Conservation (phyloP, 2,113 vertebrate species). For the Ibidorhyncha struthersii region DNA sequence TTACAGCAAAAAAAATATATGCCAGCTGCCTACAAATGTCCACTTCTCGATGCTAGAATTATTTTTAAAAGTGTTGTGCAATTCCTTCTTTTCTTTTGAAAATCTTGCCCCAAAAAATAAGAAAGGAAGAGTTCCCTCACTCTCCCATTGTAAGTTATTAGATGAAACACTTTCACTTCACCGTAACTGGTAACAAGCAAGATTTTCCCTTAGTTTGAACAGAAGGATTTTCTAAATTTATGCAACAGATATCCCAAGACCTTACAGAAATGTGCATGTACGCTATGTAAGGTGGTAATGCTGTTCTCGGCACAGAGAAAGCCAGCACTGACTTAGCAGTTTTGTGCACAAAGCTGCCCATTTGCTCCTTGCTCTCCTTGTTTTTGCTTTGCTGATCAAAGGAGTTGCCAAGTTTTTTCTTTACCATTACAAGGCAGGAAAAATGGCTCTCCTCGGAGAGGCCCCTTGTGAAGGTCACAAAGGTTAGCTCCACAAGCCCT, state of each 20-base stretch:
- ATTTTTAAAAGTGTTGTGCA: not conserved
- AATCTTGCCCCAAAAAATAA: not conserved
- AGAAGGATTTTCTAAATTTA: not conserved
- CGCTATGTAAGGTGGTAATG: not conserved
- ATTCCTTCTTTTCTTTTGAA: not conserved
- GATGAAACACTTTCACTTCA: not conserved
- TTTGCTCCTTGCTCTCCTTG: constrained; percentile 84
- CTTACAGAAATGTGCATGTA: not conserved
- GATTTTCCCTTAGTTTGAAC: not conserved
- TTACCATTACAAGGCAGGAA: constrained; percentile 77
- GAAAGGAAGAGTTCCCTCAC: not conserved
- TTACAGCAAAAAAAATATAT: not conserved
- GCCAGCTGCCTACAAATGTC: not conserved
- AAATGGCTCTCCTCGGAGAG: constrained; percentile 78
- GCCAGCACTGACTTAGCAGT: constrained; percentile 80
- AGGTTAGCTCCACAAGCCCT: constrained; percentile 63
- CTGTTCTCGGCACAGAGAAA: not conserved
- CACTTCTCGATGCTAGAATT: not conserved
- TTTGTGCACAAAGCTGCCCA: constrained; percentile 82
- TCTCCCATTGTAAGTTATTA: not conserved
- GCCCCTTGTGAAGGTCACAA: constrained; percentile 81
- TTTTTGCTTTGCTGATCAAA: constrained; percentile 94
- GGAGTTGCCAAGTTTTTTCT: constrained; percentile 83
- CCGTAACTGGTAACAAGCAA: not conserved
- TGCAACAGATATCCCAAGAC: not conserved